A percentile compares a stretch with the other conserved stretches of the same genome.
These are phyloP conservation scores for Eristalinus aeneus DNA, from an alignment of 2,888 invertebrate genomes.

Conservation along the genomic window DNA sequence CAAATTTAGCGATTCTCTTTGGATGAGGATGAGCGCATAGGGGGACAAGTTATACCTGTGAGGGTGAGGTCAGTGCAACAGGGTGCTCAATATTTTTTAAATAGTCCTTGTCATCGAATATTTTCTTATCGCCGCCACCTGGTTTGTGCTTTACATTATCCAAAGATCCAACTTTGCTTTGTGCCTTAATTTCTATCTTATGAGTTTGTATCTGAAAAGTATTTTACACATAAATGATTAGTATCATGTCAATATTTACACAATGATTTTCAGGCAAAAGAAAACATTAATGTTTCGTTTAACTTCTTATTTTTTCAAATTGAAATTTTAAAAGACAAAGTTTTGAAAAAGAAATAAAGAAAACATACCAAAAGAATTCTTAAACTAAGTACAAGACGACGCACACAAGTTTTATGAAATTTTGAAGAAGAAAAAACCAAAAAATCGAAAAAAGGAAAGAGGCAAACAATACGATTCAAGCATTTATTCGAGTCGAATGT, in stretches of 20 bases:
- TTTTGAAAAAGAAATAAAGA: slow-evolving; percentile 18
- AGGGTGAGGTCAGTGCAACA: slow-evolving; percentile 82
- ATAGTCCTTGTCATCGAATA: slow-evolving; percentile 95
- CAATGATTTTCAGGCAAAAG: slow-evolving; percentile 22
- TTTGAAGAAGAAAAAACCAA: neutral
- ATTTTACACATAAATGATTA: slow-evolving; percentile 53
- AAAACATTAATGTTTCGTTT: slow-evolving; percentile 5
- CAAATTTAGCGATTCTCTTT: slow-evolving; percentile 12
- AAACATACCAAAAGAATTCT: slow-evolving; percentile 20
- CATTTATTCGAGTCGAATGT: slow-evolving; percentile 50
- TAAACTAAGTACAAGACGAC: slow-evolving; percentile 25
- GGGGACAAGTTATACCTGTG: slow-evolving; percentile 81
- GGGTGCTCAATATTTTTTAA: slow-evolving; percentile 88
- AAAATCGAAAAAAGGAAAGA: slow-evolving; percentile 9
- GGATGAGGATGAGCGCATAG: neutral
- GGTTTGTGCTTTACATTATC: slow-evolving; percentile 94
- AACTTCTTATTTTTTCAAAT: neutral
- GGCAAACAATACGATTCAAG: slow-evolving; percentile 41
- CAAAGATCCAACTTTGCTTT: slow-evolving; percentile 95
- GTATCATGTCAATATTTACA: slow-evolving; percentile 57
- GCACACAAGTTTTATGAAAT: slow-evolving; percentile 13
- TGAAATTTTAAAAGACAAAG: neutral
- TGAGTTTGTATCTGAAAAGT: slow-evolving; percentile 90
- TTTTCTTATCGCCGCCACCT: slow-evolving; percentile 96
- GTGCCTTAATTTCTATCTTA: slow-evolving; percentile 95